These are phyloP conservation scores for Fratercula arctica DNA, from an alignment of 2,797 vertebrate species.

Conservation along the genomic window DNA sequence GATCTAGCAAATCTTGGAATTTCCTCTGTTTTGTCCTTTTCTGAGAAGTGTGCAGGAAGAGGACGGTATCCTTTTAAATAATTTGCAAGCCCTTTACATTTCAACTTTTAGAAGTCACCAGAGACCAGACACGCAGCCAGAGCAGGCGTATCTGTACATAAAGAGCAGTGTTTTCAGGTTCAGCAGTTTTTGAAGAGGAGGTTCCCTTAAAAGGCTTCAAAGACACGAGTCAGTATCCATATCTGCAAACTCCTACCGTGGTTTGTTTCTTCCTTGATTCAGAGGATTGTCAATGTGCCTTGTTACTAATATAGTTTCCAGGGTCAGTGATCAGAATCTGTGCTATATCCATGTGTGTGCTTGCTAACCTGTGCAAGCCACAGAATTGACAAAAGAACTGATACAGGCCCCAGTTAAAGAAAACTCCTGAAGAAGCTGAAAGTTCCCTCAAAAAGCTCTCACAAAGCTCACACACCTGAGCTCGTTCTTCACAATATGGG, in stretches of 20 bases:
- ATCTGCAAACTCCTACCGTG: background rate
- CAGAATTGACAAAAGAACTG: background rate
- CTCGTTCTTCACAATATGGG: background rate
- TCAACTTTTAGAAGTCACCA: background rate
- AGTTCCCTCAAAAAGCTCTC: background rate
- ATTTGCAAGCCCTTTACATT: slow-evolving; percentile 26
- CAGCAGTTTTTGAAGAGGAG: background rate
- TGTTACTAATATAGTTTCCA: background rate
- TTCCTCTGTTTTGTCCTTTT: background rate
- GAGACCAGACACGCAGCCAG: background rate
- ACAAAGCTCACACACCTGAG: background rate
- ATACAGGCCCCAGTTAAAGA: background rate
- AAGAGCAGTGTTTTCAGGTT: background rate
- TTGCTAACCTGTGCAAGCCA: background rate
- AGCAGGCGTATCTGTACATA: background rate
- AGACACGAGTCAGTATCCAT: background rate
- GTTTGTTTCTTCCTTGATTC: background rate
- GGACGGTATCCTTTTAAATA: background rate
- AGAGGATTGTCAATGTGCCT: background rate
- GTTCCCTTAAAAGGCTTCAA: background rate
- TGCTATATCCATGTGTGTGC: background rate
- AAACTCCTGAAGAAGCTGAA: background rate
- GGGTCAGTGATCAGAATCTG: background rate
- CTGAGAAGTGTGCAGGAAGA: background rate
- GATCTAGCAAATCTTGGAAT: background rate